A percentile compares a stretch with the other conserved stretches of the same genome.
These are phyloP conservation scores for Monochamus alternatus DNA, from an alignment of 2,888 invertebrate species.

Conservation along the genomic window DNA sequence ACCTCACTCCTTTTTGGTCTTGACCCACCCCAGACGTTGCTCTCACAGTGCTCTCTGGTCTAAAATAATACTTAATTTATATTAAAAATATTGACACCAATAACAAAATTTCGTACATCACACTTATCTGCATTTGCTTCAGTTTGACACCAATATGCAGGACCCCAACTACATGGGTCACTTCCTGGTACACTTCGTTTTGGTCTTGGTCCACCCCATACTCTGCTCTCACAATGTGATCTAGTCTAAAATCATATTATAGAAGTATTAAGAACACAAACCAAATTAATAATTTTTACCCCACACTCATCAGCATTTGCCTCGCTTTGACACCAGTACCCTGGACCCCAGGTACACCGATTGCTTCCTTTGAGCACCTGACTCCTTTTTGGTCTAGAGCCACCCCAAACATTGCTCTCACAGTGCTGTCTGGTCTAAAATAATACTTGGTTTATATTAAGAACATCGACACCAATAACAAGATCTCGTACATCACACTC, in stretches of 20 bases:
- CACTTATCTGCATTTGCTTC: constrained; percentile 70
- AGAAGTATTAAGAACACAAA: too few species aligned
- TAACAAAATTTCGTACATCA: constrained; percentile 46
- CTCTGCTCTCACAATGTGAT: constrained; percentile 34
- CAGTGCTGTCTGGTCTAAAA: constrained; percentile 36
- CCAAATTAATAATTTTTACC: not conserved
- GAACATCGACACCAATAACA: not conserved
- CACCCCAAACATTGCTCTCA: constrained; percentile 44
- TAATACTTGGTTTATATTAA: too few species aligned
- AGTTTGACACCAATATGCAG: constrained; percentile 82
- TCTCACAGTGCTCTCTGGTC: constrained; percentile 41
- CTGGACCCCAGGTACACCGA: constrained; percentile 83
- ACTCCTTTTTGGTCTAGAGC: constrained; percentile 33
- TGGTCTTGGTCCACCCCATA: constrained; percentile 34
- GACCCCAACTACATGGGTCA: constrained; percentile 76
- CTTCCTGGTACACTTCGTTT: not conserved
- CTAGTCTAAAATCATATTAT: constrained; percentile 17
- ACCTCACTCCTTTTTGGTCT: constrained; percentile 35
- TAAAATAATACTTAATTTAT: too few species aligned
- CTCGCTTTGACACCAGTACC: constrained; percentile 81
- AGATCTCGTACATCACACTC: constrained; percentile 64
- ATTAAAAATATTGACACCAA: not conserved
- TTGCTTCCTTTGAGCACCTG: constrained; percentile 68
- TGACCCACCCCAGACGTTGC: constrained; percentile 41
- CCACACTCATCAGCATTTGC: constrained; percentile 70